Evolutionary conservation across 2,797 vertebrate species (phyloP).

Genomic region (Pipistrellus pygmaeus): DNA sequence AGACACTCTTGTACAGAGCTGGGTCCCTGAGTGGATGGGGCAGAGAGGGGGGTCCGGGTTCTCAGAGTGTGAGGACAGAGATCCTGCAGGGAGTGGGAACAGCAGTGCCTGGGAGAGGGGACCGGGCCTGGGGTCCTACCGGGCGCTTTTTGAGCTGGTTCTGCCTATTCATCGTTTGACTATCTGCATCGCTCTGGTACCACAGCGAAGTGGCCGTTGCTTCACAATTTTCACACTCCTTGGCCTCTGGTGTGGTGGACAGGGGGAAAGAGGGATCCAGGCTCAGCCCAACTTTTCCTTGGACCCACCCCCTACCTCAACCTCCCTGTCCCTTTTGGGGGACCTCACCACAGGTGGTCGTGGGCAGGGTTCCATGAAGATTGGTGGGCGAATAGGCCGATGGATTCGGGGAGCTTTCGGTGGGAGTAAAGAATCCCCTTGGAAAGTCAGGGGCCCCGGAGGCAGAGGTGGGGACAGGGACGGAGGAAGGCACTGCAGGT

Average conservation of each 20-base stretch:
- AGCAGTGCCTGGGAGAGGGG: not conserved
- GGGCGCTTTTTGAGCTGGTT: constrained; percentile 95
- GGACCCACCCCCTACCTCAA: no score
- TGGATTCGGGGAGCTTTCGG: constrained; percentile 83
- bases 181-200: no score
- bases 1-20: no score
- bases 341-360: constrained; percentile 88
- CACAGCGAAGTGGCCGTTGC: no score
- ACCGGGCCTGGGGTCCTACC: constrained; percentile 85
- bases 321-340: constrained; percentile 68
- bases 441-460: constrained; percentile 88
- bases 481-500: constrained; percentile 86
- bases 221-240: no score
- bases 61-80: not conserved
- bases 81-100: not conserved
- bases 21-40: not conserved
- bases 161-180: no score
- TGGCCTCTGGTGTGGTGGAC: no score
- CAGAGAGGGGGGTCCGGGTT: not conserved
- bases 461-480: constrained; percentile 89
- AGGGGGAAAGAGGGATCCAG: no score
- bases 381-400: constrained; percentile 92
- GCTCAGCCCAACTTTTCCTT: no score
- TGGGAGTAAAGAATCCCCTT: constrained; percentile 86
- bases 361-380: constrained; percentile 90